These are phyloP conservation scores for Hyposoter dolosus DNA, from an alignment of 2,888 invertebrate genomes.

Conservation along the genomic window DNA sequence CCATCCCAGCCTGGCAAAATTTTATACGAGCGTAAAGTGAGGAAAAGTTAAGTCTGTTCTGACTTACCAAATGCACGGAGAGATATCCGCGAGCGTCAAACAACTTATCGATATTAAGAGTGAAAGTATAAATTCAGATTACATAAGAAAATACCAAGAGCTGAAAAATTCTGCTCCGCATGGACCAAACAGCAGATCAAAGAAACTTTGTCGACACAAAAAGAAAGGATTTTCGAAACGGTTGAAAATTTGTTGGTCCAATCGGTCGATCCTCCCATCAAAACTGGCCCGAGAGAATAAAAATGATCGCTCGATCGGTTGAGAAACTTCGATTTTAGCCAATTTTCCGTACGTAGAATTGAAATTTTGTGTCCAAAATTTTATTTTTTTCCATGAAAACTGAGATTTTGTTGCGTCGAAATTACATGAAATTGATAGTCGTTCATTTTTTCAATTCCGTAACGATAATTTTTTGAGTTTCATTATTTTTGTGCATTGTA, in stretches of 20 bases:
- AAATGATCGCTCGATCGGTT: too few species aligned
- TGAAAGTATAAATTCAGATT: constrained; percentile 6
- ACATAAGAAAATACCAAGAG: background rate
- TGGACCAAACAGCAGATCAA: background rate
- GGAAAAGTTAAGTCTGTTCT: constrained; percentile 13
- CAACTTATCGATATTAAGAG: constrained; percentile 15
- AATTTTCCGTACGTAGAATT: too few species aligned
- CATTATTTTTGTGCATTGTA: too few species aligned
- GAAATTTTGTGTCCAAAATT: too few species aligned
- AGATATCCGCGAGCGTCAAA: background rate
- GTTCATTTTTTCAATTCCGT: too few species aligned
- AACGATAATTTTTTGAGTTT: too few species aligned
- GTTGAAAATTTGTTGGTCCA: background rate
- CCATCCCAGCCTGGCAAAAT: constrained; percentile 89
- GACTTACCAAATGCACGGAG: constrained; percentile 62
- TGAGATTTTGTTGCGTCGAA: too few species aligned
- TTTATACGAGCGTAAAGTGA: constrained; percentile 39
- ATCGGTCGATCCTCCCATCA: background rate
- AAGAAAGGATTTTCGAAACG: background rate
- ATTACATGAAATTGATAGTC: too few species aligned
- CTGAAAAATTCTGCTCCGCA: constrained; percentile 4
- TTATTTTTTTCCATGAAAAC: too few species aligned
- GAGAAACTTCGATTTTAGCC: too few species aligned
- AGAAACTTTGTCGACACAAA: background rate
- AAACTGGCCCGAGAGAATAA: too few species aligned